Percentiles rank a stretch among this genome's conserved stretches.
phyloP scores from a whole-genome alignment of 2,888 invertebrate genomes.

The Oxycera nigricornis region DNA sequence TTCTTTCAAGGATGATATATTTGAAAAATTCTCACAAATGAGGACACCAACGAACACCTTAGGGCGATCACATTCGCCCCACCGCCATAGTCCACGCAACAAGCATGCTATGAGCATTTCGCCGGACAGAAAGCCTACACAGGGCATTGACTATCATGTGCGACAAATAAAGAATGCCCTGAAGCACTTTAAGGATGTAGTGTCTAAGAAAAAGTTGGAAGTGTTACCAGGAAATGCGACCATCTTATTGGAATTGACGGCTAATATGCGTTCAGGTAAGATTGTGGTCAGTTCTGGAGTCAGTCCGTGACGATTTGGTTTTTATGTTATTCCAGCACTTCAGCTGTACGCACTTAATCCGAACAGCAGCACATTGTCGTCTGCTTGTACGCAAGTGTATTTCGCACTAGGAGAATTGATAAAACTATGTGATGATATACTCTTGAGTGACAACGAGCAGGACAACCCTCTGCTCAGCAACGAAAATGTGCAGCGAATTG shows the following conservation, averaged over 20 bases:
- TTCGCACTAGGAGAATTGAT: constrained; percentile 85
- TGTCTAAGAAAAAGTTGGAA: constrained; percentile 88
- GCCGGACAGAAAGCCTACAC: constrained; percentile 70
- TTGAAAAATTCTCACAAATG: constrained; percentile 90
- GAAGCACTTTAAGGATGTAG: constrained; percentile 91
- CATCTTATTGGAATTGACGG: constrained; percentile 90
- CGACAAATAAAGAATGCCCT: constrained; percentile 78
- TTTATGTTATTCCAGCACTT: constrained; percentile 53
- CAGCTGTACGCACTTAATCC: constrained; percentile 60
- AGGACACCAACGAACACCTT: constrained; percentile 73
- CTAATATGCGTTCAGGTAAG: constrained; percentile 79
- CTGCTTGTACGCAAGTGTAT: constrained; percentile 86
- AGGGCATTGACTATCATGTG: constrained; percentile 78
- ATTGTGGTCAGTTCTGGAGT: constrained; percentile 13
- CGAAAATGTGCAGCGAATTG: constrained; percentile 72
- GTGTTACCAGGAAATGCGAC: constrained; percentile 94
- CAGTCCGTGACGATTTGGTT: neutral
- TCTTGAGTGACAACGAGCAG: constrained; percentile 72
- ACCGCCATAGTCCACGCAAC: constrained; percentile 66
- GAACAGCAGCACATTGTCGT: constrained; percentile 62
- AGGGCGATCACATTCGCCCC: constrained; percentile 69
- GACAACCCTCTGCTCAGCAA: constrained; percentile 64
- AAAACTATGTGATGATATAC: constrained; percentile 87
- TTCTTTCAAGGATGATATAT: constrained; percentile 91
- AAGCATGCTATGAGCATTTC: constrained; percentile 63